Evolutionary conservation across 2,888 invertebrate species (phyloP).

Genomic region (Nowickia ferox): DNA sequence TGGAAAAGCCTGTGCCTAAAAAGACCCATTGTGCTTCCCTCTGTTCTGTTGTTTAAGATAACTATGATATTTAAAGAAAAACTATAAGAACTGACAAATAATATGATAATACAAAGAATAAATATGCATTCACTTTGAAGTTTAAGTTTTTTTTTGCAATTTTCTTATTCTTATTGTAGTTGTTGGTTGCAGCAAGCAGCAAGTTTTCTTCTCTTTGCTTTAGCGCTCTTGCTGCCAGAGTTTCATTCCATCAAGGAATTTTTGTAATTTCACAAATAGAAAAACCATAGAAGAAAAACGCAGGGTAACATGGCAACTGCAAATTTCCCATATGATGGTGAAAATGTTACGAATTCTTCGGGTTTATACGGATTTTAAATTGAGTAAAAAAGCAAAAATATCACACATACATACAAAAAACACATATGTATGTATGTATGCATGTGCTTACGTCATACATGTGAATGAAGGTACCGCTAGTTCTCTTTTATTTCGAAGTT

Average conservation of each 20-base stretch:
- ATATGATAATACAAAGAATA: conserved; percentile 64
- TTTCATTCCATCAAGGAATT: conserved; percentile 47
- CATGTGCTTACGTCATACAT: conserved; percentile 1
- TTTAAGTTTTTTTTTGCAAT: conserved; percentile 45
- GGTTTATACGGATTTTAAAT: conserved; percentile 53
- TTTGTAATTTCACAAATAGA: conserved; percentile 51
- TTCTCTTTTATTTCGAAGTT: conserved; percentile 4
- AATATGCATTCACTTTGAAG: conserved; percentile 63
- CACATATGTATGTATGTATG: neutral
- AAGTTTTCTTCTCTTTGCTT: conserved; percentile 2
- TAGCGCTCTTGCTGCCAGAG: conserved; percentile 45
- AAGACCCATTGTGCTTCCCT: neutral
- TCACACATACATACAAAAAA: neutral
- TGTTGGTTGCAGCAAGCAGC: conserved; percentile 16
- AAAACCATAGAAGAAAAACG: conserved; percentile 31
- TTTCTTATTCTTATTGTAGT: conserved; percentile 34
- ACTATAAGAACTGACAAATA: conserved; percentile 24
- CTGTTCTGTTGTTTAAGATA: neutral
- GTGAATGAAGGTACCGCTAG: conserved; percentile 7
- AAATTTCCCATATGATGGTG: conserved; percentile 42
- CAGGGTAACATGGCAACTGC: conserved; percentile 63
- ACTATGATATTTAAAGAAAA: conserved; percentile 9
- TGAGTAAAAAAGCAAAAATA: conserved; percentile 35
- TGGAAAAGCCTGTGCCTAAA: too few species aligned
- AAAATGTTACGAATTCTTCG: conserved; percentile 42